A percentile compares a stretch with the other conserved stretches of the same genome.
phyloP scores from a whole-genome alignment of 1,140 invertebrate genomes.

The Drosophila pandora region DNA sequence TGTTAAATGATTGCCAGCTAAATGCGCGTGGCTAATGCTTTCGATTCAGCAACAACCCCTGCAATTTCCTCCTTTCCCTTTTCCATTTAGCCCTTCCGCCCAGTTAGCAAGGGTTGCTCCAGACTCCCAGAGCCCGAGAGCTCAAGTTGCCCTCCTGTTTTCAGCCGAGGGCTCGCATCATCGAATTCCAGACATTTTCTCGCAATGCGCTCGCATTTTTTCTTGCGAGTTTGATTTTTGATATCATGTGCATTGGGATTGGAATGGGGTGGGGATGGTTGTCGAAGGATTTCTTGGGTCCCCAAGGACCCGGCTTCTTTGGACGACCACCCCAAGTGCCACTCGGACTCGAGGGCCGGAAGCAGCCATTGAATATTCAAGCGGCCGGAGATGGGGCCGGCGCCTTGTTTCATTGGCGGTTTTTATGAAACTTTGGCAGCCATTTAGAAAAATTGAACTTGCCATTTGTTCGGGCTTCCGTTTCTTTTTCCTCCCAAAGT shows the following conservation, averaged over 20 bases:
- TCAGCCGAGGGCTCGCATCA: constrained; percentile 47
- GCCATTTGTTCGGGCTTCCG: constrained; percentile 44
- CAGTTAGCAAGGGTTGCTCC: constrained; percentile 67
- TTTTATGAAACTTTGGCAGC: constrained; percentile 74
- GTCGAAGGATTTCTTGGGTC: constrained; percentile 19
- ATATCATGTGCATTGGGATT: constrained; percentile 29
- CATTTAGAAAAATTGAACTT: constrained; percentile 70
- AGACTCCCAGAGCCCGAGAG: neutral
- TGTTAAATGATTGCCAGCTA: constrained; percentile 79
- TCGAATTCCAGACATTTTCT: constrained; percentile 69
- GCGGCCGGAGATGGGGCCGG: constrained; percentile 23
- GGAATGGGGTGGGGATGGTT: constrained; percentile 2
- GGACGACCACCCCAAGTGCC: constrained; percentile 51
- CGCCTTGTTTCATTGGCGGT: constrained; percentile 66
- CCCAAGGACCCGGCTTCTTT: constrained; percentile 28
- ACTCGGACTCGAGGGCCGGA: constrained; percentile 63
- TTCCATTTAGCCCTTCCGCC: constrained; percentile 27
- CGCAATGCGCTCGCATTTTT: constrained; percentile 71
- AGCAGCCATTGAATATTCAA: constrained; percentile 79
- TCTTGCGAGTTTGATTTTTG: constrained; percentile 49
- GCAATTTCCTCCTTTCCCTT: constrained; percentile 6
- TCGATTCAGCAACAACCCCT: constrained; percentile 24
- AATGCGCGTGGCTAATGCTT: constrained; percentile 76
- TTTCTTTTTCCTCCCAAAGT: neutral
- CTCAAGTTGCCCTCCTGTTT: neutral